A percentile compares a stretch with the other conserved stretches of the same genome.
Conservation (phyloP, 2,888 invertebrate genomes). For the Tipula lateralis region DNA sequence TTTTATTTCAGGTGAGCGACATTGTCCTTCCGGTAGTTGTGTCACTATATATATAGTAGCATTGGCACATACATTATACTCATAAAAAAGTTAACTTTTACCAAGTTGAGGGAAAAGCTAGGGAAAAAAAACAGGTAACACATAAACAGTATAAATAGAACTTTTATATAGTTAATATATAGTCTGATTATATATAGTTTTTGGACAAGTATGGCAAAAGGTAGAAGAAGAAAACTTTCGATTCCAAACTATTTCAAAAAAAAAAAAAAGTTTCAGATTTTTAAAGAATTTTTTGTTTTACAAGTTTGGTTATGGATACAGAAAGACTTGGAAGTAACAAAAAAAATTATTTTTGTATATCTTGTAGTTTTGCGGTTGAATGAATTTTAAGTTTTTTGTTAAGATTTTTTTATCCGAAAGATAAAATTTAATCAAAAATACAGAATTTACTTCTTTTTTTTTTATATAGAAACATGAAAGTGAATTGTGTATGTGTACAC, state of each 20-base stretch:
- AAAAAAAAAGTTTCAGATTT: neutral
- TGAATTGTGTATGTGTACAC: neutral
- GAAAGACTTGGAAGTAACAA: neutral
- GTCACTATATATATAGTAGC: neutral
- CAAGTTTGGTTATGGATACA: neutral
- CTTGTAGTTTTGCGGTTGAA: conserved; percentile 7
- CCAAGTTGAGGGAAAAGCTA: neutral
- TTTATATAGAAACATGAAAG: neutral
- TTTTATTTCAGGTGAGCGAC: neutral
- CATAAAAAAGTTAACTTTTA: neutral
- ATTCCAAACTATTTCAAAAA: neutral
- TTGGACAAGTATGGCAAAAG: neutral
- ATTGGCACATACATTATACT: neutral
- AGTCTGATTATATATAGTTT: neutral
- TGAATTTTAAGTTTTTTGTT: conserved; percentile 19
- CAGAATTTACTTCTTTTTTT: neutral
- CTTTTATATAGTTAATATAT: neutral
- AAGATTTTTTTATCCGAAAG: neutral
- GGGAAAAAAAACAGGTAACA: neutral
- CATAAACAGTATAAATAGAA: neutral
- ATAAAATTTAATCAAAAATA: conserved; percentile 19
- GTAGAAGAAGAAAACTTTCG: neutral
- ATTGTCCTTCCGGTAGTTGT: neutral
- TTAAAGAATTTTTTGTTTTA: neutral
- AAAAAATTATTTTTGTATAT: neutral